A percentile compares a stretch with the other conserved stretches of the same genome.
phyloP scores from a whole-genome alignment of 1,140 invertebrate species.

The Drosophila pachea region DNA sequence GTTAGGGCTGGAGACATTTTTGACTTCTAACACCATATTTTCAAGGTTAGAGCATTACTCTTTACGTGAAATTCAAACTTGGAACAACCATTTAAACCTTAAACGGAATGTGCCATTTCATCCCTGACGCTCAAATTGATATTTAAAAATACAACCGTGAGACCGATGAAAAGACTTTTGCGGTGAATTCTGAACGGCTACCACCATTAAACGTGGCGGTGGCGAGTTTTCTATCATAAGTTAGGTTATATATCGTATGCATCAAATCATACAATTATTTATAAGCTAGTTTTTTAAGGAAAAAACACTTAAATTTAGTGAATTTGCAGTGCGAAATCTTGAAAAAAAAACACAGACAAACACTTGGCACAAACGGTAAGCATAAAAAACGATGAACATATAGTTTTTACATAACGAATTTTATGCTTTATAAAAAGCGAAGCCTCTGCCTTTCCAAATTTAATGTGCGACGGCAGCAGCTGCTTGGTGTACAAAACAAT shows the following conservation, averaged over 20 bases:
- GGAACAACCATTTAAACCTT: not conserved
- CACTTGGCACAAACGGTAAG: conserved; percentile 79
- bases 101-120: not conserved
- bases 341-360: conserved; percentile 78
- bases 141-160: conserved; percentile 24
- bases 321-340: conserved; percentile 79
- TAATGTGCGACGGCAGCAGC: conserved; percentile 61
- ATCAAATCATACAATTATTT: conserved; percentile 79
- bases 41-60: no score
- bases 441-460: conserved; percentile 55
- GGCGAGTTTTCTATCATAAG: conserved; percentile 76
- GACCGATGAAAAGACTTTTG: conserved; percentile 38
- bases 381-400: conserved; percentile 45
- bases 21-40: no score
- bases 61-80: no score
- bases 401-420: conserved; percentile 75
- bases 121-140: conserved; percentile 9
- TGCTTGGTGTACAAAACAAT: conserved; percentile 55
- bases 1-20: no score
- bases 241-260: conserved; percentile 79
- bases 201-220: conserved; percentile 73
- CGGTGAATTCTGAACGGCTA: conserved; percentile 43
- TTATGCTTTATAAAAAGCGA: conserved; percentile 56
- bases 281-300: conserved; percentile 79
- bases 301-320: conserved; percentile 79